Evolutionary conservation across 2,113 vertebrate genomes (phyloP), one percentile per base, ranked within the genome.

Genomic region (Mugil cephalus): DNA sequence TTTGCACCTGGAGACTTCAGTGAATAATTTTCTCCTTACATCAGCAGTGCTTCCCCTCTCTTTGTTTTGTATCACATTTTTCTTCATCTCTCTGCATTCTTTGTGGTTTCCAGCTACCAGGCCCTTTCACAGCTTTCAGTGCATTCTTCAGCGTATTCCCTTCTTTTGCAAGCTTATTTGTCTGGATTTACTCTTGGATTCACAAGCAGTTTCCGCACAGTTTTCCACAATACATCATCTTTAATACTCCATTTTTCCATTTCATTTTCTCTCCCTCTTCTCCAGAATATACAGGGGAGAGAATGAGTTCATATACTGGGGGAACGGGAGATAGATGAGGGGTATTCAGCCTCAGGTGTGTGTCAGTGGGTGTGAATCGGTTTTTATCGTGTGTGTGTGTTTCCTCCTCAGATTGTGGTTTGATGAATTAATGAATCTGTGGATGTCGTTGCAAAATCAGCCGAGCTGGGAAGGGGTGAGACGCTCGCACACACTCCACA

Each of bases 381-480:
- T 79, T 35, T 73, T 17, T 51, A 65, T 13, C 45, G 11, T 55
- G 4, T 65, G 53, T 74, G 56, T 84, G 63, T 79, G 18, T 77
- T 87, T 82, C 24, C 24, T 30, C 24, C 24, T 71, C 92, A 98
- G 96, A 87, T 95, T 98, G 89, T 98, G 97, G 97, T 96, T 98
- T 94, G 94, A 95, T 90, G 97, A 98, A 87, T 90, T 98, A 79
- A 95, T 98, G 90, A 94, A 88, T 89, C 94, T 98, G 85, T 98
- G 96, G 96, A 90, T 94, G 87, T 95, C 97, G 0, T 94, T 98
- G 86, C 97, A 98, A 86, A 98, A 97, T 93, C 96, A 97, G 90
- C 97, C 97, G 14, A 96, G 96, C 48, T 98, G 97, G 97, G 97
- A 98, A 91, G 96, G 95, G 94, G 97, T 98, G 86, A 95, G 96